These are phyloP conservation scores for Apis laboriosa DNA, from an alignment of 1,140 invertebrate genomes.

Conservation along the genomic window DNA sequence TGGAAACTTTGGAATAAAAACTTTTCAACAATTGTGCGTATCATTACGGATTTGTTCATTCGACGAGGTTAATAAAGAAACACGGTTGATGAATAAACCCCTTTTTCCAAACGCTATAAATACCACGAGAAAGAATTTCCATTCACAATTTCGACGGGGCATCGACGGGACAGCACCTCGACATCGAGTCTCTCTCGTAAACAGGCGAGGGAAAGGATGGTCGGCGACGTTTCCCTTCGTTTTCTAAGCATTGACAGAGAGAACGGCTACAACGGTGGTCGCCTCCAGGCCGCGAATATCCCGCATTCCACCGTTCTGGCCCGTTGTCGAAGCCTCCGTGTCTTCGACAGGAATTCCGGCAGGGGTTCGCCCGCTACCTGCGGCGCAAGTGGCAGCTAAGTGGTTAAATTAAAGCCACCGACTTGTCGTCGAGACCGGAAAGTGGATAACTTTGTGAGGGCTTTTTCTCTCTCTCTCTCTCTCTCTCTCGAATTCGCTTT, in stretches of 20 bases:
- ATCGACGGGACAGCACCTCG: conserved; percentile 8
- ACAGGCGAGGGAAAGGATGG: not conserved
- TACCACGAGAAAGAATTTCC: not conserved
- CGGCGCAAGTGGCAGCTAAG: conserved; percentile 51
- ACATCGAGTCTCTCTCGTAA: not conserved
- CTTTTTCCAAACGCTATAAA: not conserved
- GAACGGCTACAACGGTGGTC: not conserved
- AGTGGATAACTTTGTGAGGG: not conserved
- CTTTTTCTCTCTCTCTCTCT: not conserved
- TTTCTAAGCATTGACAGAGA: not conserved
- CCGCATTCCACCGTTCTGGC: conserved; percentile 45
- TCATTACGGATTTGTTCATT: too few species aligned
- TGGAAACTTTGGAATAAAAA: too few species aligned
- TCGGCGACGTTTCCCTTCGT: conserved; percentile 7
- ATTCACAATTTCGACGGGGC: conserved; percentile 4
- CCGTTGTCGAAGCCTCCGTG: conserved; percentile 42
- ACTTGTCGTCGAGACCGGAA: conserved; percentile 26
- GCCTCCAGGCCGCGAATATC: conserved; percentile 44
- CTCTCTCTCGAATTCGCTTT: not conserved
- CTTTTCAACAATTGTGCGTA: too few species aligned
- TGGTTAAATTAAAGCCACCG: conserved; percentile 64
- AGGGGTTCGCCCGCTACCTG: conserved; percentile 14
- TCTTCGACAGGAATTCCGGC: conserved; percentile 57
- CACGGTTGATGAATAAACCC: too few species aligned
- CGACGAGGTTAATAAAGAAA: too few species aligned